Conservation (phyloP, 2,113 vertebrate genomes). For the Climacteris rufus region DNA sequence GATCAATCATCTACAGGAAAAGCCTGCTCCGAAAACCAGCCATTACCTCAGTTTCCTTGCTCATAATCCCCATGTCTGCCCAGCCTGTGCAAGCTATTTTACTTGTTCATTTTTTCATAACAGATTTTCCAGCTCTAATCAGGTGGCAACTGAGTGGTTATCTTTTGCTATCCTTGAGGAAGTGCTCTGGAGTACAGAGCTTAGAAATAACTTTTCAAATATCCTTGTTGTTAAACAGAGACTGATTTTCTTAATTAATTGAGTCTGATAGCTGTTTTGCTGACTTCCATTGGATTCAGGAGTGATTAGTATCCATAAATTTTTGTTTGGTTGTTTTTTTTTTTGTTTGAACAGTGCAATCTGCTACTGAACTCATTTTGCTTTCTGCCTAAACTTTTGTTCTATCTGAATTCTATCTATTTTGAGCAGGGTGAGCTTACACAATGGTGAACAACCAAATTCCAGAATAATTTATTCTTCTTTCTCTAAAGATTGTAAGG, state of each 20-base stretch:
- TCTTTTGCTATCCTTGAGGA: not conserved
- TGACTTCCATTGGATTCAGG: not conserved
- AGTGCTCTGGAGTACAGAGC: not conserved
- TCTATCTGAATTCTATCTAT: not conserved
- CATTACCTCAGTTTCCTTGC: accelerated
- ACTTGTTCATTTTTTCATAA: not conserved
- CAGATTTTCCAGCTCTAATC: not conserved
- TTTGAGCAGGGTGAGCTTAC: not conserved
- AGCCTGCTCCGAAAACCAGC: not conserved
- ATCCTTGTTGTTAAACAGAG: not conserved
- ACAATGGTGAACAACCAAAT: not conserved
- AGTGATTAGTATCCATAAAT: not conserved
- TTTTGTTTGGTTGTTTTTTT: not conserved
- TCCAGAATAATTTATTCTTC: not conserved
- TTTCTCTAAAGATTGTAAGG: not conserved
- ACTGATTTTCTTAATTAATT: not conserved
- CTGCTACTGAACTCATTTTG: not conserved
- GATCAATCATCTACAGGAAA: not conserved
- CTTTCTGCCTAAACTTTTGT: not conserved
- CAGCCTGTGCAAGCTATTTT: accelerated
- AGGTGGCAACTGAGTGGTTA: not conserved
- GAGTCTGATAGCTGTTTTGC: not conserved
- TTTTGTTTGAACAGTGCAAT: not conserved
- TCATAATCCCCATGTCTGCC: not conserved
- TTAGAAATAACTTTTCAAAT: not conserved